Evolutionary conservation across 1,140 invertebrate species (phyloP), one percentile per base, ranked within the genome.

Genomic region (Dreissena rostriformis): DNA sequence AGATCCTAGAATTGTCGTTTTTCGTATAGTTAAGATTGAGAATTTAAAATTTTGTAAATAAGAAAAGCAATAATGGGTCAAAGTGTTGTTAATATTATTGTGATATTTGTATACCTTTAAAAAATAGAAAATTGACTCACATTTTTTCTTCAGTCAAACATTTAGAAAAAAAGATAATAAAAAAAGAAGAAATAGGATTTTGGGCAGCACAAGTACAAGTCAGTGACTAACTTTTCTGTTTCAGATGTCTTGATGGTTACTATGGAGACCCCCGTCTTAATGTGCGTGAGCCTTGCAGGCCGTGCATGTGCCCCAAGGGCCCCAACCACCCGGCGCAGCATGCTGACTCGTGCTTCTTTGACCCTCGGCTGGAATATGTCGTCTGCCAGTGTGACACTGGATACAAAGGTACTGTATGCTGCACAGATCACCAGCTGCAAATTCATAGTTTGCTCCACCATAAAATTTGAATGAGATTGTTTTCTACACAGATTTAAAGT

Each of bases 201-300:
- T n/a, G n/a, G n/a, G 12, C 22, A 66, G 28, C 22, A 28, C 28
- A 39, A 39, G 39, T 39, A 39, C 39, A 5, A 39, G 39, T 39
- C 39, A 8, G 39, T 39, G 39, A 39, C 39, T 39, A 39, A 39
- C 39, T 39, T 39, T 26, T 71, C n/a, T 71, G 4, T 86, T 88
- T 82, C 68, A 96, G 96, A 74, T 99, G 99, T 94, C 93, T 96
- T 66, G 96, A 97, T 90, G 97, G 98, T 4, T 99, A 96, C 93
- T 99, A 99, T 93, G 98, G 98, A 19, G 97, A 99, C 95, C 98
- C 99, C 1, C 94, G 97, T 55, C 94, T 98, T 63, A 97, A 97
- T 70, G 95, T 96, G 22, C 96, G 97, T 90, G 98, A 99, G 85
- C 96, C 97, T 15, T 99, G 99, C 92, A 95, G 97, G 87, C 95